Conservation (phyloP, 2,888 invertebrate species). For the Cephonodes hylas region DNA sequence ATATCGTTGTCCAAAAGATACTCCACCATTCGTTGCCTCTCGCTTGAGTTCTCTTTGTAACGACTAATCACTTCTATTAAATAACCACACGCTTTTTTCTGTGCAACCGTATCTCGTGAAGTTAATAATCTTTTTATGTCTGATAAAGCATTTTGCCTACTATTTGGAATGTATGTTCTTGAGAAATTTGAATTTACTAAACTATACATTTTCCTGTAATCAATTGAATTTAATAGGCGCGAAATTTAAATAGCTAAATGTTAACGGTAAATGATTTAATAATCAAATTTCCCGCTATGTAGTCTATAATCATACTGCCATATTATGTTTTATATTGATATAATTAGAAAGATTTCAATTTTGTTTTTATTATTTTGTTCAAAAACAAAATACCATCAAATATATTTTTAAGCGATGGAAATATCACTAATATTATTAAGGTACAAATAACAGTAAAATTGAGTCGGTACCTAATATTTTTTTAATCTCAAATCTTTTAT, state of each 20-base stretch:
- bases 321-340: no score
- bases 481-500: no score
- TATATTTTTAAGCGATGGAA: no score
- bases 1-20: constrained; percentile 70
- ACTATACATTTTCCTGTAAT: constrained; percentile 47
- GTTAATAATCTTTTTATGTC: constrained; percentile 68
- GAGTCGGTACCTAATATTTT: no score
- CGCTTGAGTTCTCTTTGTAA: constrained; percentile 51
- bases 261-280: not conserved
- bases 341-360: no score
- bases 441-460: no score
- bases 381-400: no score
- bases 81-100: constrained; percentile 69
- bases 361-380: no score
- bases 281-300: not conserved
- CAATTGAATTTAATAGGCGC: no score
- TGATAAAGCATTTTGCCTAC: constrained; percentile 62
- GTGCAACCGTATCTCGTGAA: constrained; percentile 61
- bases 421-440: no score
- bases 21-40: constrained; percentile 54
- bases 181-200: constrained; percentile 64
- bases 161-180: constrained; percentile 66
- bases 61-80: constrained; percentile 61
- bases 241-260: not conserved
- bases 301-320: no score